Base-by-base conservation (phyloP, 2,797 vertebrate genomes). In the Pipistrellus pipistrellus region DNA sequence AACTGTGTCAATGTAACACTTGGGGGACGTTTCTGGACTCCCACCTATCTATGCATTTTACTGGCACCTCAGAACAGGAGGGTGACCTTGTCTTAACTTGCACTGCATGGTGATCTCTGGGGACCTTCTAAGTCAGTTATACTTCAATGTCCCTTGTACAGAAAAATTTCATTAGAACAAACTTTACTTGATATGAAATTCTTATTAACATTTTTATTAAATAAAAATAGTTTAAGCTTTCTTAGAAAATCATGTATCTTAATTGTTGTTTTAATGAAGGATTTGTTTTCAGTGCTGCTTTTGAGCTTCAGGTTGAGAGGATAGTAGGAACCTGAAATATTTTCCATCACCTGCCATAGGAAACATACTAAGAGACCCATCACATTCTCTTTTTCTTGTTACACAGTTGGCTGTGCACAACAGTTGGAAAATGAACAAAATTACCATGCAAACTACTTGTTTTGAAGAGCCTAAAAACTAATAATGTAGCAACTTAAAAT, bases 221-320 rank as follows among this genome's bases (percentile, higher is more conserved):
- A 44, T 95, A 72, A 91, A 96, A 75, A 75, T 95, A 95, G 85
- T 68, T 94, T 95, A 15, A 83, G 46, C 75, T 90, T 93, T 95
- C 87, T 93, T 93, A 93, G 94, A 72, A 93, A 94, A 66, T 78
- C 38, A 66, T 76, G 15, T 75, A 88, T 91, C 32, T 83, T 80
- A 48, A 91, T 95, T 96, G 20, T 93, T 91, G 82, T 94, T 85
- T 95, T 94, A 94, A 95, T 97, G 97, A 97, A 97, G 95, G 93
- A 94, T 97, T 94, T 95, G 38, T 78, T 95, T 85, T 94, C 87
- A 94, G 8, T 97, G 96, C 94, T 97, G 96, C 94, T 96, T 97
- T 96, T 94, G 91, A 95, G 85, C 72, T 93, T 93, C 32, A 88
- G 85, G 82, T 72, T 88, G 53, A 81, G 3, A 69, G 91, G 78